Conservation (phyloP, 2,888 invertebrate genomes). For the Creontiades dilutus region DNA sequence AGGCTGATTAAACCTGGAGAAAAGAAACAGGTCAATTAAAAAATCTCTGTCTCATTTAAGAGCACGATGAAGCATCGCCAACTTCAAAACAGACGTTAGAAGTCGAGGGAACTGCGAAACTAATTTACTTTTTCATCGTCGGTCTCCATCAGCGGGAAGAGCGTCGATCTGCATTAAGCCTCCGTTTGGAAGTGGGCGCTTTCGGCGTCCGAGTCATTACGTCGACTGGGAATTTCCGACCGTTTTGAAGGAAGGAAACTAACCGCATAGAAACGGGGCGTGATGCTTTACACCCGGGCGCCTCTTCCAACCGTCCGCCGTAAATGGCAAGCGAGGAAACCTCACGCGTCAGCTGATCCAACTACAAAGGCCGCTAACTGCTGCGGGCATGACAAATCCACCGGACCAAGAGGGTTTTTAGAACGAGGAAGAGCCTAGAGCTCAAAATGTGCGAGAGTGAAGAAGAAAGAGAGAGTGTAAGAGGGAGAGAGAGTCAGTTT, state of each 20-base stretch:
- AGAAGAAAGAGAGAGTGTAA: background rate
- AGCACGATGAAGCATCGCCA: too few relatives aligned
- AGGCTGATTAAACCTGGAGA: too few relatives aligned
- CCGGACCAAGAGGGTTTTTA: conserved; percentile 23
- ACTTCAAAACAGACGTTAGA: too few relatives aligned
- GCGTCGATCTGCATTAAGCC: background rate
- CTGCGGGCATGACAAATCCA: conserved; percentile 12
- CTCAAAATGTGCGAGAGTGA: background rate
- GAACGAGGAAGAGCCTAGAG: background rate
- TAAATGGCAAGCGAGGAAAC: background rate
- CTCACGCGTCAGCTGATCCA: conserved; percentile 32
- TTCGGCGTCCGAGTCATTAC: background rate
- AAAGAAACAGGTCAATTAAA: too few relatives aligned
- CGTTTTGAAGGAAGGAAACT: background rate
- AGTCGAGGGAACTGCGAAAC: too few relatives aligned
- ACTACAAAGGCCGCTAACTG: conserved; percentile 33
- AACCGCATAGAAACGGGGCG: conserved; percentile 13
- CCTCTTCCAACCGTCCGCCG: background rate
- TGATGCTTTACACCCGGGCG: conserved; percentile 22
- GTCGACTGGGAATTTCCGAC: background rate
- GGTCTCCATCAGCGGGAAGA: too few relatives aligned
- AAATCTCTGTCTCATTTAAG: too few relatives aligned
- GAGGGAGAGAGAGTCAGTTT: background rate
- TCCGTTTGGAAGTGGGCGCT: background rate
- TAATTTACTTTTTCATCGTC: too few relatives aligned